Evolutionary conservation across 2,888 invertebrate genomes (phyloP), one percentile per base, ranked within the genome.

Genomic region (Calliscelio sp.): DNA sequence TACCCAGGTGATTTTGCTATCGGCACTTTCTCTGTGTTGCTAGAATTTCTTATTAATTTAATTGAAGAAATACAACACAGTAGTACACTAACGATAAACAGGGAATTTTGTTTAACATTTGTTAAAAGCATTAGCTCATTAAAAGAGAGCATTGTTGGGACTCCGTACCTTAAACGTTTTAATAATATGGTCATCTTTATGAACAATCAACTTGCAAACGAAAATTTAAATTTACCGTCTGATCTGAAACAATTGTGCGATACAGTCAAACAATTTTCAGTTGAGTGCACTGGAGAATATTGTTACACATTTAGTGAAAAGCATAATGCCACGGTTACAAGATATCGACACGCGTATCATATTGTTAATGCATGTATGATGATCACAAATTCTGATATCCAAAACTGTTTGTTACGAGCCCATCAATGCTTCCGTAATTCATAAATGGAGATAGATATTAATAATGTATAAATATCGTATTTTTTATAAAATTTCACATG

Each of bases 21-120:
- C 0, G 86, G 90, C 28, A 85, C 88, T 7, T 88, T 92, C 8
- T 51, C 86, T 8, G 88, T 84, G 38, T 44, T 92, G n/a, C 25
- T 93, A 0, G 87, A 88, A 63, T 86, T 85, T 20, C 61, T 90
- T 2, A 71, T 73, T 0, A 65, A 41, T n/a, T 75, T 85, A 14
- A 7, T 57, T 5, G 51, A 66, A 16, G 22, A 55, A 24, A 46
- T 75, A 41, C 32, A 44, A 16, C 25, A 44, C 1, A 46, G 22
- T 4, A 24, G 59, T 5, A 57, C 59, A 14, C 16, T 73, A 2
- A 35, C 16, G 32, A 4, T 59, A 8, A 35, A 24, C 11, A 51
- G 46, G 28, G 63, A 77, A 14, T 61, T 38, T 18, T 46, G 63
- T 5, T 24, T 35, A 18, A 41, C 44, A 8, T 49, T 77, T n/a